phyloP scores from a whole-genome alignment of 2,888 invertebrate species.

The Chymomyza caudatula region DNA sequence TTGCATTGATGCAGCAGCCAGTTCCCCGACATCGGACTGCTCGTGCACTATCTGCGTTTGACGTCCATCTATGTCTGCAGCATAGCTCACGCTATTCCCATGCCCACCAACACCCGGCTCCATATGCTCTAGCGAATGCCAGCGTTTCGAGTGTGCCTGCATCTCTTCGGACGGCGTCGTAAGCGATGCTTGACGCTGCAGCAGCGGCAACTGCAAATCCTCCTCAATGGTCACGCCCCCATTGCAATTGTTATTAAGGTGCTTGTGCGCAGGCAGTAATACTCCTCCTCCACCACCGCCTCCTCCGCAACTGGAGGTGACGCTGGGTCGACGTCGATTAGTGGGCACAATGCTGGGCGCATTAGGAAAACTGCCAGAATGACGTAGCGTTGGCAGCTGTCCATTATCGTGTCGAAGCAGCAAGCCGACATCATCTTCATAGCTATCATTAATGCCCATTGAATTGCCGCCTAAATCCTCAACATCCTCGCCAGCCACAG shows the following conservation, averaged over 20 bases:
- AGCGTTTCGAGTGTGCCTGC: slow-evolving; percentile 83
- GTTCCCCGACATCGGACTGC: slow-evolving; percentile 39
- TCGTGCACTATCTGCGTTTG: slow-evolving; percentile 60
- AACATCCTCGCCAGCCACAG: slow-evolving; percentile 31
- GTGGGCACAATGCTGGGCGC: slow-evolving; percentile 60
- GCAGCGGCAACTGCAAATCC: slow-evolving; percentile 74
- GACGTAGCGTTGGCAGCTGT: slow-evolving; percentile 50
- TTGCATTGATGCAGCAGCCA: slow-evolving; percentile 43
- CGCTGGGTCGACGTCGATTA: slow-evolving; percentile 58
- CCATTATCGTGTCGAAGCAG: slow-evolving; percentile 74
- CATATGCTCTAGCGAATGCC: slow-evolving; percentile 88
- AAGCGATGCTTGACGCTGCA: slow-evolving; percentile 77
- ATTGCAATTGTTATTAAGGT: slow-evolving; percentile 78
- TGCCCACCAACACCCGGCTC: slow-evolving; percentile 60
- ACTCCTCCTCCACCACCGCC: slow-evolving; percentile 7
- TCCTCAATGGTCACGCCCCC: slow-evolving; percentile 76
- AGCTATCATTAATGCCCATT: slow-evolving; percentile 61
- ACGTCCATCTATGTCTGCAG: slow-evolving; percentile 68
- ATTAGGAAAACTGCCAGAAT: slow-evolving; percentile 50
- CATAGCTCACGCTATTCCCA: slow-evolving; percentile 73
- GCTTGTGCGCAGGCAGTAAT: slow-evolving; percentile 63
- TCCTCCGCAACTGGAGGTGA: slow-evolving; percentile 11
- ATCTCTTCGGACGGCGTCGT: slow-evolving; percentile 76
- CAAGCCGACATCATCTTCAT: slow-evolving; percentile 69
- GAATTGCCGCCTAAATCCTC: slow-evolving; percentile 51